These are phyloP conservation scores for Albula glossodonta DNA, from an alignment of 2,113 vertebrate species.

Conservation along the genomic window DNA sequence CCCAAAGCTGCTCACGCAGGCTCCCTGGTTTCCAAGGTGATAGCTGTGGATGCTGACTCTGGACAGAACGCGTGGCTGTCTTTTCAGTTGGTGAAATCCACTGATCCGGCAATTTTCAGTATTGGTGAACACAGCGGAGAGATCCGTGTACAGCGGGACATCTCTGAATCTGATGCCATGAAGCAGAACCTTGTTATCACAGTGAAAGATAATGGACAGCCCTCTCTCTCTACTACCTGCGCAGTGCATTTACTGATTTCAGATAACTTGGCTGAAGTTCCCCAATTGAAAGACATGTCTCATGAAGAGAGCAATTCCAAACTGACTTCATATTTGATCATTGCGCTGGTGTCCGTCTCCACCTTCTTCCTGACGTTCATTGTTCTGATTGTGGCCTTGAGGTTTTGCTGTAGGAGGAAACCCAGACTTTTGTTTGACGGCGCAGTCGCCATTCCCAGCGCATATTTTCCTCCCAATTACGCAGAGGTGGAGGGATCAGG, in stretches of 20 bases:
- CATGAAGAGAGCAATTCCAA: constrained; percentile 33
- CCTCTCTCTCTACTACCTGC: constrained; percentile 73
- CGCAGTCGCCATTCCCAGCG: constrained; percentile 56
- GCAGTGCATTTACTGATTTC: constrained; percentile 71
- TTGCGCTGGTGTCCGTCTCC: constrained; percentile 42
- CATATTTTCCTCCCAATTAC: constrained; percentile 60
- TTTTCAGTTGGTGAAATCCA: constrained; percentile 61
- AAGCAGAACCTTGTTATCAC: constrained; percentile 75
- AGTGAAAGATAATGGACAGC: constrained; percentile 78
- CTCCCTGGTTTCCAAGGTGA: constrained; percentile 65
- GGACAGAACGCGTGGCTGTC: constrained; percentile 60
- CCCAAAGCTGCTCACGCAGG: constrained; percentile 33
- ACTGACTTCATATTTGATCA: constrained; percentile 59
- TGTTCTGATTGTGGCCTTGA: constrained; percentile 44
- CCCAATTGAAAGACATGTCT: constrained; percentile 49
- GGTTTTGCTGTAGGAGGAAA: constrained; percentile 53
- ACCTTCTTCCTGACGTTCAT: constrained; percentile 44
- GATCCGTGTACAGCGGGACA: constrained; percentile 19
- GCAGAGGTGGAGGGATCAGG: constrained; percentile 57
- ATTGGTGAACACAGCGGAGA: constrained; percentile 47
- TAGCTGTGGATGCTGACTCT: constrained; percentile 63
- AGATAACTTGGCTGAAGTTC: constrained; percentile 69
- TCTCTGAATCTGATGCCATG: constrained; percentile 54
- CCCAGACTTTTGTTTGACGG: constrained; percentile 57
- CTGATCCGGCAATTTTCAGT: constrained; percentile 62